Evolutionary conservation across 2,888 invertebrate species (phyloP).

Genomic region (Caenorhabditis sinica): DNA sequence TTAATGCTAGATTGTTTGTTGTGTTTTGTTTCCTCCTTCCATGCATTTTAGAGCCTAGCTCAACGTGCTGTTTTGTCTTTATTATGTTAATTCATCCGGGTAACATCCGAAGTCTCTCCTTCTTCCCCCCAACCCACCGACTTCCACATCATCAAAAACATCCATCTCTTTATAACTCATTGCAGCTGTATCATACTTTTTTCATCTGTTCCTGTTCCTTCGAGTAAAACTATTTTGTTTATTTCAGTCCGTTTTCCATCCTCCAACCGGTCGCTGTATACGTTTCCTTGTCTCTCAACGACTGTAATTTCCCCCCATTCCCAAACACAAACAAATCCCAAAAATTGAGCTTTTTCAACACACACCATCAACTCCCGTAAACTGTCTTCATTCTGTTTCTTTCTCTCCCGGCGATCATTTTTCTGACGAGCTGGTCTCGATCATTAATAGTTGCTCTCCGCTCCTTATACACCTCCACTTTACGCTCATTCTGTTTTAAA

Average conservation of each 20-base stretch:
- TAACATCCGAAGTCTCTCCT: constrained; percentile 33
- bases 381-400: constrained; percentile 5
- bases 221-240: constrained; percentile 27
- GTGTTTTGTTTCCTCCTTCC: not conserved
- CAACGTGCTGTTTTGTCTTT: constrained; percentile 9
- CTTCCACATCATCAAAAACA: constrained; percentile 4
- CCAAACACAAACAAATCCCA: not conserved
- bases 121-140: not conserved
- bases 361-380: not conserved
- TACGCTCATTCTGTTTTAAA: constrained; percentile 2
- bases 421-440: constrained; percentile 54
- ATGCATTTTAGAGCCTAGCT: constrained; percentile 21
- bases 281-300: constrained; percentile 4
- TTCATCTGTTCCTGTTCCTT: constrained; percentile 15
- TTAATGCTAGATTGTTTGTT: constrained; percentile 22
- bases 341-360: constrained; percentile 27
- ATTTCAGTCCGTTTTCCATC: constrained; percentile 30
- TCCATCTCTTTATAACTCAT: constrained; percentile 29
- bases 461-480: not conserved
- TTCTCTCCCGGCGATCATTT: constrained; percentile 14
- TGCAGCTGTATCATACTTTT: constrained; percentile 50
- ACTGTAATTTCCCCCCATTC: not conserved
- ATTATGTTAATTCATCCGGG: constrained; percentile 49
- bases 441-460: constrained; percentile 14
- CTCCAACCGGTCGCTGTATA: constrained; percentile 27